Conservation (phyloP, 2,888 invertebrate genomes). For the Pyralis farinalis region DNA sequence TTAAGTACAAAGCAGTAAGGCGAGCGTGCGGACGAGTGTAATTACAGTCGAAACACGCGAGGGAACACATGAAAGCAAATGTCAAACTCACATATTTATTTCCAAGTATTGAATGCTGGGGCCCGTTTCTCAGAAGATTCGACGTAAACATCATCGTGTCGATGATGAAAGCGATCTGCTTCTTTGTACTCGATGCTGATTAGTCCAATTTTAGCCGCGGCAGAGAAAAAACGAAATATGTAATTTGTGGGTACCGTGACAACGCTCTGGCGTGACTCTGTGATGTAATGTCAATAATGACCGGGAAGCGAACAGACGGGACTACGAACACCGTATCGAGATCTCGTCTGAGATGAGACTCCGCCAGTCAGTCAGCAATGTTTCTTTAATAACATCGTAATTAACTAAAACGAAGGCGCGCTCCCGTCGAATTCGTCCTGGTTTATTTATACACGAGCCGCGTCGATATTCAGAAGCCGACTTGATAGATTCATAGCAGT, state of each 20-base stretch:
- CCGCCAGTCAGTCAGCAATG: slow-evolving; percentile 36
- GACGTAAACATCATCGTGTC: slow-evolving; percentile 77
- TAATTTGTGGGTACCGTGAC: slow-evolving; percentile 68
- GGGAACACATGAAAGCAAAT: slow-evolving; percentile 78
- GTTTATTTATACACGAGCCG: slow-evolving; percentile 70
- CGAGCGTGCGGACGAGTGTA: slow-evolving; percentile 45
- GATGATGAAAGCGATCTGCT: slow-evolving; percentile 80
- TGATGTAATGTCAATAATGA: slow-evolving; percentile 41
- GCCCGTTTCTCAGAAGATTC: slow-evolving; percentile 71
- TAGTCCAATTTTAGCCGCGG: slow-evolving; percentile 68
- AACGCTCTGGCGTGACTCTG: slow-evolving; percentile 52
- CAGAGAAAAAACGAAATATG: slow-evolving; percentile 35
- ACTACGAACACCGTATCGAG: slow-evolving; percentile 15
- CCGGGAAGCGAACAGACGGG: slow-evolving; percentile 31
- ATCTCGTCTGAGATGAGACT: slow-evolving; percentile 7
- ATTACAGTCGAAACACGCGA: slow-evolving; percentile 75
- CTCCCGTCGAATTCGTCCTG: slow-evolving; percentile 55
- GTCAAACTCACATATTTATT: slow-evolving; percentile 81
- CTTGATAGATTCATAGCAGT: slow-evolving; percentile 79
- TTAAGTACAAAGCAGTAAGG: slow-evolving; percentile 50
- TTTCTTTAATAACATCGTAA: slow-evolving; percentile 71
- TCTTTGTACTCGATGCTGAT: slow-evolving; percentile 77
- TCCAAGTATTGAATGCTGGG: slow-evolving; percentile 79
- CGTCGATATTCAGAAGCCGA: slow-evolving; percentile 77
- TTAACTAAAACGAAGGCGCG: slow-evolving; percentile 70